Evolutionary conservation across 1,140 invertebrate genomes (phyloP).

Genomic region (Aphidius ervi): DNA sequence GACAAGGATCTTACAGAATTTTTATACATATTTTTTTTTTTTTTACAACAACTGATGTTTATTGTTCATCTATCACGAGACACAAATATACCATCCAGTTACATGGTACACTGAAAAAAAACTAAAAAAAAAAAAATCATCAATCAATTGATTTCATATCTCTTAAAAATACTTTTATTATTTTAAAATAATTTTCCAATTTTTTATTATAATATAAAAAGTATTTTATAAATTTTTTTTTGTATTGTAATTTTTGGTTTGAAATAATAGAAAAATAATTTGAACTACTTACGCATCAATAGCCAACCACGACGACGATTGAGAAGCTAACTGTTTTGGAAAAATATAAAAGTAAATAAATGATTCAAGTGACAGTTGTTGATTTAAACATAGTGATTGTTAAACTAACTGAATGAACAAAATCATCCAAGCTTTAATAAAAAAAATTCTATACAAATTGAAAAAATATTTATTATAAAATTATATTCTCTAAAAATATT

Average conservation of each 20-base stretch:
- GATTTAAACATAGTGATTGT: not conserved
- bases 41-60: not conserved
- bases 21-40: conserved; percentile 6
- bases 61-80: conserved; percentile 4
- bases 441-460: conserved; percentile 1
- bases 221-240: not conserved
- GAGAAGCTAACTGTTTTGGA: conserved; percentile 1
- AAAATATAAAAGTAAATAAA: not conserved
- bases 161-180: no score
- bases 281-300: conserved; percentile 8
- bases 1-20: conserved; percentile 18
- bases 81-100: conserved; percentile 13
- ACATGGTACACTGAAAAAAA: conserved; percentile 3
- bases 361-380: not conserved
- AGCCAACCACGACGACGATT: not conserved
- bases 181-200: no score
- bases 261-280: not conserved
- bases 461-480: not conserved
- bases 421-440: not conserved
- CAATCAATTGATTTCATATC: no score
- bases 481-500: not conserved
- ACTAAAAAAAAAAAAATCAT: no score
- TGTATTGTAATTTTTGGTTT: not conserved
- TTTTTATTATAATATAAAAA: no score
- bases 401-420: not conserved